Base-by-base conservation (phyloP, 2,797 vertebrate species). In the Lacerta viridis region DNA sequence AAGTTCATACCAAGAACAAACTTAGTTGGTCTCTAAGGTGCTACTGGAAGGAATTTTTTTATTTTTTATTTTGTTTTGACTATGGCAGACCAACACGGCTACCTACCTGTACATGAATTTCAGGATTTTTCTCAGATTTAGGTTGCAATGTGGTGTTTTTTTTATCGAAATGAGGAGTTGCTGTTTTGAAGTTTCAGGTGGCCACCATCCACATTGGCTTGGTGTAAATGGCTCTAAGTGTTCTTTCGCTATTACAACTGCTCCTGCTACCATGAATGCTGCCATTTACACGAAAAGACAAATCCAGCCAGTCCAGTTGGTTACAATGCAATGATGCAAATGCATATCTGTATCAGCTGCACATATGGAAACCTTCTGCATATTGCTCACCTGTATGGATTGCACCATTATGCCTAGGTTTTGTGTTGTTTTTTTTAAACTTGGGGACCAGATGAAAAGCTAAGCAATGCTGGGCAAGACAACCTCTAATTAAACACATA, bases 401-500 rank as follows among this genome's bases (percentile, higher is more conserved):
- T 29, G 43, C 33, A 29, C 39, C 7, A 5, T 13, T 41, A 7
- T 18, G 13, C 5, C 13, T 55, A 55, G 50, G 23, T 23, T 50
- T 18, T 69, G 7, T 81, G 20, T n/a, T n/a, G n/a, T n/a, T n/a
- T 50, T 90, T 91, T 23, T 4, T 20, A 81, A 71, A 20, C 23
- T 1, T 2, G 41, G 39, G n/a, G 13, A 27, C 68, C 84, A 84
- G 61, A 83, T 69, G 4, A 80, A 90, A 93, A 2, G 27, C 91
- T 87, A 91, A 93, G 68, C 82, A 91, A 90, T 77, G 23, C 46
- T 13, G 74, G 64, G 89, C 77, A 95, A 93, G 69, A 82, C 89
- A 93, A 78, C 85, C 80, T 95, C 89, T 86, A 15, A 90, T 91
- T 93, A 95, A 92, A 80, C 92, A 84, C 91, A 88, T 89, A 92